Conservation (phyloP, 2,113 vertebrate species). For the Alectura lathami region DNA sequence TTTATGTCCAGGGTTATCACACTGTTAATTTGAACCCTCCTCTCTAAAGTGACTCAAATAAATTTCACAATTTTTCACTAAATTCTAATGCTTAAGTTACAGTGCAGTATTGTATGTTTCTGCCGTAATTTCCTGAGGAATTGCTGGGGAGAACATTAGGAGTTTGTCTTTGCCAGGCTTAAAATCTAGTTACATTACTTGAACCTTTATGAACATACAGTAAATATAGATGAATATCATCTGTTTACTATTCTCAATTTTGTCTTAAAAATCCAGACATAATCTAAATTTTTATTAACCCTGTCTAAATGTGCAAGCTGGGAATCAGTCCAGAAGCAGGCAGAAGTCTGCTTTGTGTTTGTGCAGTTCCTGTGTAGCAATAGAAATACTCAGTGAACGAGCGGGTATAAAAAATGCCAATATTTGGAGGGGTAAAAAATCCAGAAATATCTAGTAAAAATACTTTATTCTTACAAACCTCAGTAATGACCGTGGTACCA, state of each 20-base stretch:
- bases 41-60: neutral
- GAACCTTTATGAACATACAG: constrained; percentile 61
- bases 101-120: neutral
- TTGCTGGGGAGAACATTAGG: constrained; percentile 21
- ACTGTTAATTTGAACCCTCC: neutral
- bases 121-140: constrained; percentile 61
- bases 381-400: neutral
- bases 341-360: constrained; percentile 61
- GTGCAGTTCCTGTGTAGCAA: constrained; percentile 56
- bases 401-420: neutral
- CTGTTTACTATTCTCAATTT: constrained; percentile 74
- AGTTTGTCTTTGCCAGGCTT: constrained; percentile 31
- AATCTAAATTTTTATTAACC: constrained; percentile 73
- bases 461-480: neutral
- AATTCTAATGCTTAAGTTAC: constrained; percentile 25
- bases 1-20: neutral
- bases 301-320: constrained; percentile 66
- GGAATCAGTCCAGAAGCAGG: constrained; percentile 62
- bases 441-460: neutral
- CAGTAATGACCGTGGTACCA: neutral
- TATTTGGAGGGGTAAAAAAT: neutral
- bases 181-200: constrained; percentile 52
- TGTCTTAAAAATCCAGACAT: constrained; percentile 72
- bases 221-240: constrained; percentile 69
- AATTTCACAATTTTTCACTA: constrained; percentile 24